Percentiles rank a stretch among this genome's conserved stretches.
Conservation (phyloP, 2,797 vertebrate species). For the Harpagifer antarcticus region DNA sequence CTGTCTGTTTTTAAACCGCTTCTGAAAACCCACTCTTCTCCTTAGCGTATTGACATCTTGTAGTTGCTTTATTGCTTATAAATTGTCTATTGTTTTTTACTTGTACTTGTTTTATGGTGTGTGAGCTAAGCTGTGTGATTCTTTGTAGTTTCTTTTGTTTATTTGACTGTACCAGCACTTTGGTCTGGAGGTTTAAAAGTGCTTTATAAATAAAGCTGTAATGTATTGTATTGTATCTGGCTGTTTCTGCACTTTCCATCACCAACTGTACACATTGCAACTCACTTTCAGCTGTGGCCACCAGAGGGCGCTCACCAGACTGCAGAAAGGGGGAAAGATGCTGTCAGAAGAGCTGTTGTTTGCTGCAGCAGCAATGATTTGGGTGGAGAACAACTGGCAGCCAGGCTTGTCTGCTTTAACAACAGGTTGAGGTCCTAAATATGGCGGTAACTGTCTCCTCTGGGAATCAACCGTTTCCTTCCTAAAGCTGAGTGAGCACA, state of each 20-base stretch:
- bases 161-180: too few relatives aligned
- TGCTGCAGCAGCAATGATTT: conserved; percentile 88
- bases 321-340: conserved; percentile 67
- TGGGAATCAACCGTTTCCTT: conserved; percentile 92
- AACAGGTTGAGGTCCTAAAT: conserved; percentile 91
- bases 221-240: neutral
- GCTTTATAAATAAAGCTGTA: too few relatives aligned
- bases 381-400: conserved; percentile 91
- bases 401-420: conserved; percentile 89
- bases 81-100: too few relatives aligned
- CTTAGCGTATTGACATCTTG: too few relatives aligned
- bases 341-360: conserved; percentile 81
- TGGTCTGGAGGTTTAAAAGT: too few relatives aligned
- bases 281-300: conserved; percentile 42
- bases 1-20: too few relatives aligned
- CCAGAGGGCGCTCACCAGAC: conserved; percentile 66
- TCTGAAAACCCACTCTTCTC: too few relatives aligned
- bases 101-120: too few relatives aligned
- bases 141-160: too few relatives aligned
- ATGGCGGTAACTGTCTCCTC: conserved; percentile 85
- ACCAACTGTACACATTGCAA: neutral
- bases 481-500: conserved; percentile 93
- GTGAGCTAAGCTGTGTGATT: too few relatives aligned
- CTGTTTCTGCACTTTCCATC: neutral
- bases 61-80: too few relatives aligned